phyloP scores from a whole-genome alignment of 2,888 invertebrate species.

The Dolomedes plantarius region DNA sequence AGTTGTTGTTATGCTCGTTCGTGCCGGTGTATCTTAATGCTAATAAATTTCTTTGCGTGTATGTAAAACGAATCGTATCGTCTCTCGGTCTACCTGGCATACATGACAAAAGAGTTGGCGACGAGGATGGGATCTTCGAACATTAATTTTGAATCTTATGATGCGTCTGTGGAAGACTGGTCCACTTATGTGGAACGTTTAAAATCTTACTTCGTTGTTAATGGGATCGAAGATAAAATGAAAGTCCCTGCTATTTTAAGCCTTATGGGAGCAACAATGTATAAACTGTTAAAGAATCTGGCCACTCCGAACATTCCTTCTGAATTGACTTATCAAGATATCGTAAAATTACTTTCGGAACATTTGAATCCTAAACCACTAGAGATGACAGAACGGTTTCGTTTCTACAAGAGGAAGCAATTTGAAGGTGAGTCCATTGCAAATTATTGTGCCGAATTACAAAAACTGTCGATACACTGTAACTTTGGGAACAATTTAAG shows the following conservation, averaged over 20 bases:
- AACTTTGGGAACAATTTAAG: constrained; percentile 42
- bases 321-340: constrained; percentile 40
- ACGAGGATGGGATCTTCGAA: constrained; percentile 39
- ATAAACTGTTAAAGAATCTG: constrained; percentile 45
- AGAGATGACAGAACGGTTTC: constrained; percentile 44
- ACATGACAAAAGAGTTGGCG: constrained; percentile 51
- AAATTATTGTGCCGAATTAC: constrained; percentile 43
- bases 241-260: constrained; percentile 45
- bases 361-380: constrained; percentile 45
- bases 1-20: constrained; percentile 43
- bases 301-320: constrained; percentile 40
- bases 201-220: constrained; percentile 45
- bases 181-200: no score
- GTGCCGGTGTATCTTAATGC: constrained; percentile 40
- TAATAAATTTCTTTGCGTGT: constrained; percentile 52
- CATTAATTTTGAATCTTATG: constrained; percentile 47
- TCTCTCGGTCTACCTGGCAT: constrained; percentile 52
- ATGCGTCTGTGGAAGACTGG: constrained; percentile 49
- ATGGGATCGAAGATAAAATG: constrained; percentile 39
- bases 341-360: constrained; percentile 45
- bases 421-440: constrained; percentile 41
- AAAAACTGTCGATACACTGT: constrained; percentile 43
- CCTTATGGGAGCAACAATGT: constrained; percentile 42
- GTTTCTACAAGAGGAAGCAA: constrained; percentile 41
- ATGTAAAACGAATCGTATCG: constrained; percentile 52